A percentile compares a stretch with the other conserved stretches of the same genome.
phyloP scores from a whole-genome alignment of 2,797 vertebrate species.

The Gymnopithys bicolor region DNA sequence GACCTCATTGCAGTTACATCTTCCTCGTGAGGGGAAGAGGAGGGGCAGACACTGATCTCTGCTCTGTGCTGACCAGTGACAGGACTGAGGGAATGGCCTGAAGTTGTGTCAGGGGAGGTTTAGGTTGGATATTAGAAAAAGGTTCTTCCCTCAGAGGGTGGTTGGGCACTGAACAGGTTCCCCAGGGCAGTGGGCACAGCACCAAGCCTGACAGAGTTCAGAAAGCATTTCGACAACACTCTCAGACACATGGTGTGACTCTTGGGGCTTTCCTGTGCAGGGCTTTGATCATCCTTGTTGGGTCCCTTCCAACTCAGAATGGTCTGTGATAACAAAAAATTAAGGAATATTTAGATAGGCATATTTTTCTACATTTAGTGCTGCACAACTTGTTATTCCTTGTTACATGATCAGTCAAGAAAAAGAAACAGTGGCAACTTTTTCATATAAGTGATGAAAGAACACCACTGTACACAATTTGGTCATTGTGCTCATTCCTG shows the following conservation, averaged over 20 bases:
- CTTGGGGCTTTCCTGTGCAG: neutral
- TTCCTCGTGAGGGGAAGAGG: accelerated
- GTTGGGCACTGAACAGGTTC: neutral
- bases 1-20: accelerated
- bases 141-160: neutral
- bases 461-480: neutral
- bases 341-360: neutral
- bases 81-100: accelerated
- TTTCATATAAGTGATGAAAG: neutral
- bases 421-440: neutral
- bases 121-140: neutral
- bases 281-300: neutral
- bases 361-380: neutral
- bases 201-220: neutral
- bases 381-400: neutral
- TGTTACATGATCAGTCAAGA: neutral
- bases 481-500: neutral
- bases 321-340: neutral
- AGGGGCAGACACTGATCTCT: neutral
- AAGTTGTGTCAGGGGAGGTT: accelerated
- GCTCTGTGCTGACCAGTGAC: too few species aligned
- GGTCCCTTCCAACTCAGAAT: neutral
- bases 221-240: accelerated
- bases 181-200: too few species aligned
- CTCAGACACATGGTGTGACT: neutral